Base-by-base conservation (phyloP, 92 coral and sea anemone genomes). In the Phenganax stokvisi region DNA sequence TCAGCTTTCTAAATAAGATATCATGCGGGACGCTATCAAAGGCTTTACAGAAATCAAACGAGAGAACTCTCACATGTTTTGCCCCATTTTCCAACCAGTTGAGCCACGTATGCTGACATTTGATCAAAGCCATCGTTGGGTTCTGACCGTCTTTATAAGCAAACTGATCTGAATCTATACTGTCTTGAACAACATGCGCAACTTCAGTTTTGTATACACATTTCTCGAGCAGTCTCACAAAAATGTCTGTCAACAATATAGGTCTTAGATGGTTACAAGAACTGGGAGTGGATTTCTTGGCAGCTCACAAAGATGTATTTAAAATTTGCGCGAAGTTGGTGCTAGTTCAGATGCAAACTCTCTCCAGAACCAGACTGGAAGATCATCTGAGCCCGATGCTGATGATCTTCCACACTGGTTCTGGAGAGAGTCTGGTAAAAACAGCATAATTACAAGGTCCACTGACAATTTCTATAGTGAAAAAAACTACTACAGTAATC, bases 21-120 rank as follows among this genome's bases (percentile, higher is more conserved):
- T 76, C 71, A 76, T 76, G 72, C 2, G 81, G 61, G 12, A 56
- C 53, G 54, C 72, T 58, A 54, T 64, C 83, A 62, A 79, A 63
- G 57, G 83, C 74, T 47, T 79, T 79, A 10, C 37, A 44, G 53
- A 61, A 79, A 52, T 63, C 73, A 53, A 80, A 64, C 51, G 72
- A 66, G 9, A 80, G 51, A 30, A 81, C 77, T 81, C 68, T 81
- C 60, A 81, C 78, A 17, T 53, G 54, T 52, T 57, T 57, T 31
- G 84, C 84, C n/a, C 57, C 60, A 16, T 71, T 54, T 66, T 81
- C 84, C 56, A 81, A 37, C 84, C 84, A 80, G 12, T 80, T 80
- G 15, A 80, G 15, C 63, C 51, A 64, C 58, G 31, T 66, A 80
- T 80, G 84, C 61, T 80, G 84, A 58, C 72, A 64, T 13, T 67